These are phyloP conservation scores for Ormyrus thymus DNA, from an alignment of 2,888 invertebrate species.

Conservation along the genomic window DNA sequence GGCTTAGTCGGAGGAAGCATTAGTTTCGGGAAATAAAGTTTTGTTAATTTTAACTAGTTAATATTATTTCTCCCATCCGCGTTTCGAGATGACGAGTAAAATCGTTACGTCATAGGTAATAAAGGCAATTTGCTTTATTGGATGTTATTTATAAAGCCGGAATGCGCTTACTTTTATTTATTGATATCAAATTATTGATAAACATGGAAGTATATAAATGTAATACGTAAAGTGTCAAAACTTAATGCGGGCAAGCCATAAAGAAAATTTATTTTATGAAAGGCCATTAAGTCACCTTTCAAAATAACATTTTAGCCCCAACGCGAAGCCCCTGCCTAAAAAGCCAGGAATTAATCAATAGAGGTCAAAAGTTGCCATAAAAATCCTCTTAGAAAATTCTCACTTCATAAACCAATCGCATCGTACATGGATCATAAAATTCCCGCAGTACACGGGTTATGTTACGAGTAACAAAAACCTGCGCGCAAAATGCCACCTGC, in stretches of 20 bases:
- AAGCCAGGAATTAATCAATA: conserved; percentile 10
- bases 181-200: too few relatives aligned
- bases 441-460: not conserved
- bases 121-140: too few relatives aligned
- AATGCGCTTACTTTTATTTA: too few relatives aligned
- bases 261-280: not conserved
- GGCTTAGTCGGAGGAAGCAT: too few relatives aligned
- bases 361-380: conserved; percentile 11
- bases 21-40: too few relatives aligned
- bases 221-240: conserved; percentile 1
- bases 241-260: not conserved
- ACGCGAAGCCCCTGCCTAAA: not conserved
- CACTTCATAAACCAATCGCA: conserved; percentile 17
- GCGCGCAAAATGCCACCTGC: not conserved
- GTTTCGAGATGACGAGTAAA: too few relatives aligned
- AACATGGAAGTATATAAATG: not conserved
- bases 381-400: conserved; percentile 8
- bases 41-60: too few relatives aligned
- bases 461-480: not conserved
- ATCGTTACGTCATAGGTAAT: too few relatives aligned
- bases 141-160: too few relatives aligned
- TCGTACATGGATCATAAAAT: conserved; percentile 12
- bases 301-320: not conserved
- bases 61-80: too few relatives aligned
- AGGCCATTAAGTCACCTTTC: not conserved